Base-by-base conservation (phyloP, 64 coral and sea anemone species). In the Platygyra sinensis region DNA sequence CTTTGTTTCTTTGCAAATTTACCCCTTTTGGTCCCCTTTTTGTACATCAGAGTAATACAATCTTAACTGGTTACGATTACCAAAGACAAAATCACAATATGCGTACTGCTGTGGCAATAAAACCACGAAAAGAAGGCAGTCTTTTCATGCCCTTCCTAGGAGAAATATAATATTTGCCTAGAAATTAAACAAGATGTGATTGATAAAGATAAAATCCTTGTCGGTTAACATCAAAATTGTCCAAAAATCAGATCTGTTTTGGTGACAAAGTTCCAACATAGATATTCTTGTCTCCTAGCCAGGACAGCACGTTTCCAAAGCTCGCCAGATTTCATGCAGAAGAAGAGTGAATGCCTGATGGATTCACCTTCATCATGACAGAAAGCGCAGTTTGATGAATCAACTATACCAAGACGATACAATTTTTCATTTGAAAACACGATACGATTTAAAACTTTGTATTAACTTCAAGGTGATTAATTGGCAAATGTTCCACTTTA, bases 251-350 rank as follows among this genome's bases (percentile, higher is more conserved):
- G 38, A 76, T 76, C 74, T 4, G 74, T 18, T 36, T 39, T 32
- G 20, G 39, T 20, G n/a, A n/a, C 5, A 76, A 20, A 19, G 31
- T 42, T 76, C 33, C 30, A 76, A 76, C 32, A 20, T 20, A 33
- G 20, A 76, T 36, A 7, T 42, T 20, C 39, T 76, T 76, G 33
- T 42, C 38, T 42, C 73, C 2, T 42, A 22, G 36, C 32, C 74
- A 76, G 74, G 74, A 42, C 74, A 76, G 9, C 33, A 76, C 74
- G 74, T 42, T 76, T 76, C 32, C 32, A 76, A 76, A 76, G 15
- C 3, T 76, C 74, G 16, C 33, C 39, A 76, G 74, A 76, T 46
- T 19, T 42, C 30, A 5, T 76, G 33, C 38, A 76, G 17, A 32
- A 76, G 19, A 76, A 76, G 17, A 76, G 74, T 42, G 50, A 18